phyloP scores from a whole-genome alignment of 2,797 vertebrate species.

The Lindbergichthys nudifrons region DNA sequence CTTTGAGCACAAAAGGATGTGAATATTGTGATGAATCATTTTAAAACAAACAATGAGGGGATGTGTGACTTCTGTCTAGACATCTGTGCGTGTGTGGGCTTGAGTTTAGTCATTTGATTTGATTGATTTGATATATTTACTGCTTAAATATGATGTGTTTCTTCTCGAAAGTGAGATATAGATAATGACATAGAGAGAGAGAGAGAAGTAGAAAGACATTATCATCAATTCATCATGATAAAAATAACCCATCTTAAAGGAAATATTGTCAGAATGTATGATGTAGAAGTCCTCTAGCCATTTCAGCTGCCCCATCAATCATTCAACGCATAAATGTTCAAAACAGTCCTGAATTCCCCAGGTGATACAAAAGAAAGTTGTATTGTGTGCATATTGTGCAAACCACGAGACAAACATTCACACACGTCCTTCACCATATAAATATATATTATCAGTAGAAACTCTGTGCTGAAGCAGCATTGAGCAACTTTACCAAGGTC shows the following conservation, averaged over 20 bases:
- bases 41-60: slow-evolving; percentile 14
- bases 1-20: background rate
- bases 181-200: slow-evolving; percentile 4
- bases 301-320: slow-evolving; percentile 25
- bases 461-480: slow-evolving; percentile 21
- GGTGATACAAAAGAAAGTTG: background rate
- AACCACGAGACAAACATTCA: slow-evolving; percentile 1
- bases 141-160: slow-evolving; percentile 28
- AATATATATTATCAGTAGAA: background rate
- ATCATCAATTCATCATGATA: slow-evolving; percentile 20
- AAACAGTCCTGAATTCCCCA: background rate
- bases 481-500: slow-evolving; percentile 3
- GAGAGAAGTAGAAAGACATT: slow-evolving; percentile 4
- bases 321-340: background rate
- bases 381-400: slow-evolving; percentile 10
- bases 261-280: slow-evolving; percentile 23
- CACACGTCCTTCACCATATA: background rate
- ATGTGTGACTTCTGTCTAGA: slow-evolving; percentile 14
- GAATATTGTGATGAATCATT: slow-evolving; percentile 8
- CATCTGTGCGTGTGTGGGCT: slow-evolving; percentile 13
- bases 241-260: slow-evolving; percentile 30
- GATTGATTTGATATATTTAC: slow-evolving; percentile 34
- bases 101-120: slow-evolving; percentile 20
- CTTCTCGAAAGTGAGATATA: slow-evolving; percentile 12
- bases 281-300: slow-evolving; percentile 19